Percentiles rank a stretch among this genome's conserved stretches.
phyloP scores from a whole-genome alignment of 2,888 invertebrate species.

The Coelopa pilipes region DNA sequence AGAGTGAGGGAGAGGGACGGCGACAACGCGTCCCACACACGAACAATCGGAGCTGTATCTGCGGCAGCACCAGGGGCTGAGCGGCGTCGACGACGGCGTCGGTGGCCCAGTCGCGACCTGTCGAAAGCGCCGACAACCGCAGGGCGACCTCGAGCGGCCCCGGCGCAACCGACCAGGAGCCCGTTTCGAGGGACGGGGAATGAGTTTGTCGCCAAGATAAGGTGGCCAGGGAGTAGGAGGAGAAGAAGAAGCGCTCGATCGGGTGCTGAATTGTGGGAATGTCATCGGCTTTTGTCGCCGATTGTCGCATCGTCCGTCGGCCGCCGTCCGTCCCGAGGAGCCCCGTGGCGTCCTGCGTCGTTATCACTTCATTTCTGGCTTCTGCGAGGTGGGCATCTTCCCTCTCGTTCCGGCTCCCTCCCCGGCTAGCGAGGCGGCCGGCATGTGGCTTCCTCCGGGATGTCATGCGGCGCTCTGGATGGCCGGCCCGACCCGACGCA shows the following conservation, averaged over 20 bases:
- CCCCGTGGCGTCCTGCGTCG: constrained; percentile 49
- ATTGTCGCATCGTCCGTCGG: constrained; percentile 11
- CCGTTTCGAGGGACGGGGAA: not conserved
- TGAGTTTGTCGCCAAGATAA: constrained; percentile 20
- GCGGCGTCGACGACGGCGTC: not conserved
- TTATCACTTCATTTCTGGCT: constrained; percentile 58
- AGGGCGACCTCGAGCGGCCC: not conserved
- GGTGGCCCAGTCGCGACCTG: not conserved
- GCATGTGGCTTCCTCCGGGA: constrained; percentile 44
- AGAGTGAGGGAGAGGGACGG: not conserved
- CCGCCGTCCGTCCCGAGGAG: constrained; percentile 3
- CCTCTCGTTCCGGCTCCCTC: constrained; percentile 12
- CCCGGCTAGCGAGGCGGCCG: constrained; percentile 13
- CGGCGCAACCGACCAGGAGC: not conserved
- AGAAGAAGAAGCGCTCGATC: constrained; percentile 19
- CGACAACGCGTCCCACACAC: not conserved
- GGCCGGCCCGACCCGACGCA: constrained; percentile 34
- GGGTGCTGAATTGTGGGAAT: constrained; percentile 40
- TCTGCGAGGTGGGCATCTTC: constrained; percentile 33
- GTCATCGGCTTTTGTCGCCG: constrained; percentile 48
- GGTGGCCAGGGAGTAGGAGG: not conserved
- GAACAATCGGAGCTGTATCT: not conserved
- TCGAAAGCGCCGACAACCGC: not conserved
- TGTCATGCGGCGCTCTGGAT: constrained; percentile 58
- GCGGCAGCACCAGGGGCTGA: not conserved